Percentiles rank a stretch among this genome's conserved stretches.
Evolutionary conservation across 2,888 invertebrate species (phyloP).

Genomic region (Campoplex capitator): DNA sequence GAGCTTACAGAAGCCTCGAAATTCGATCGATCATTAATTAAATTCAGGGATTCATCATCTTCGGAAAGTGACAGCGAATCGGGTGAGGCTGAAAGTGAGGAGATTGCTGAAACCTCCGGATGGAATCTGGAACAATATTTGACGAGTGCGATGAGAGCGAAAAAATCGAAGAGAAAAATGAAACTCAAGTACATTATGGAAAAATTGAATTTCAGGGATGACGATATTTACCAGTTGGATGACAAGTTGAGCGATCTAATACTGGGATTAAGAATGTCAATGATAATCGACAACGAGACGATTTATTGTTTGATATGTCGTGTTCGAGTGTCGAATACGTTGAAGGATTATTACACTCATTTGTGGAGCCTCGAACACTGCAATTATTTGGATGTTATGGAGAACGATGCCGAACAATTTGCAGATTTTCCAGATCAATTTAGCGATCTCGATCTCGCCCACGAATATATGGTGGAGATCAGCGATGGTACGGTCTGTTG

Average conservation of each 20-base stretch:
- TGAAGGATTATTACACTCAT: constrained; percentile 73
- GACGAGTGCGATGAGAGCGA: too few relatives aligned
- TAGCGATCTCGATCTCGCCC: constrained; percentile 73
- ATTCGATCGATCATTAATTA: background rate
- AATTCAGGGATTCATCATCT: background rate
- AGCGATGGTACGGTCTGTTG: constrained; percentile 70
- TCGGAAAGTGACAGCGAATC: background rate
- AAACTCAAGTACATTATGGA: background rate
- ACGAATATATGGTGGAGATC: constrained; percentile 71
- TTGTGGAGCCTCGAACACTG: constrained; percentile 71
- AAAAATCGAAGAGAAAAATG: background rate
- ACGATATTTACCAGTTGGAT: constrained; percentile 59
- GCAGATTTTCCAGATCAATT: constrained; percentile 67
- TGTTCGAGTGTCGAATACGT: constrained; percentile 63
- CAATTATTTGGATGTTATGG: constrained; percentile 69
- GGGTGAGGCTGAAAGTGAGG: background rate
- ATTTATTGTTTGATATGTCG: constrained; percentile 75
- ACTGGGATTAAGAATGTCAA: constrained; percentile 30
- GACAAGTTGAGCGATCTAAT: constrained; percentile 32
- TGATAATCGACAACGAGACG: constrained; percentile 26
- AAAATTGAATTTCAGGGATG: background rate
- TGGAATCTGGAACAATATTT: background rate
- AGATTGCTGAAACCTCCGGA: background rate
- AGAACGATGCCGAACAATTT: constrained; percentile 65
- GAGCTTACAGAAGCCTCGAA: background rate